Conservation (phyloP, 2,113 vertebrate species). For the Aramus guarauna region DNA sequence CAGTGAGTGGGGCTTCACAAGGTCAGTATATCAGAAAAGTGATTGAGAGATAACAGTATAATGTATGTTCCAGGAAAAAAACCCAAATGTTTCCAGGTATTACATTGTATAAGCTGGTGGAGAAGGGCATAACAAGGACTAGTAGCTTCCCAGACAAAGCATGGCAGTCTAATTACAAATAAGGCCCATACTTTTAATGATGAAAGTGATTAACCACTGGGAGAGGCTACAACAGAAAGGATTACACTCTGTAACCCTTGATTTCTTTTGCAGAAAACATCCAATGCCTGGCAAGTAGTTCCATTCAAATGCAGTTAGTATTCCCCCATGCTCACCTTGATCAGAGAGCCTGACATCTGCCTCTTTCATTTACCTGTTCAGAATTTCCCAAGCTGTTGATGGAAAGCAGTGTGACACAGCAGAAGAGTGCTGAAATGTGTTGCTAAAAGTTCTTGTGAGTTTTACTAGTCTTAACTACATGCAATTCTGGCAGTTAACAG, state of each 20-base stretch:
- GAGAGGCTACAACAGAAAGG: not conserved
- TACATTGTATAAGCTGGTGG: not conserved
- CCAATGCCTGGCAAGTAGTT: not conserved
- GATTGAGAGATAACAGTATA: not conserved
- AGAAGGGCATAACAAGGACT: not conserved
- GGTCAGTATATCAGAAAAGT: not conserved
- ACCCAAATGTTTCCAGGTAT: not conserved
- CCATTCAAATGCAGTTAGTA: not conserved
- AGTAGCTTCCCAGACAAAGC: not conserved
- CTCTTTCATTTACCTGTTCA: not conserved
- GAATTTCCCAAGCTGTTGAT: not conserved
- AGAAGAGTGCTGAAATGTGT: not conserved
- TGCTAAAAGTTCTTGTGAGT: not conserved
- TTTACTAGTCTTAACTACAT: not conserved
- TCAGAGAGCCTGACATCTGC: not conserved
- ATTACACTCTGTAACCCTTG: not conserved
- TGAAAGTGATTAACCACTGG: not conserved
- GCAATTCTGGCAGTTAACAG: not conserved
- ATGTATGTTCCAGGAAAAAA: not conserved
- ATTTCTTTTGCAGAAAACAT: not conserved
- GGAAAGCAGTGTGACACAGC: not conserved
- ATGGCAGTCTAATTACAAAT: not conserved
- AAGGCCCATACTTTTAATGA: not conserved
- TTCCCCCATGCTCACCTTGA: not conserved
- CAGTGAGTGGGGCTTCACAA: not conserved